phyloP scores from a whole-genome alignment of 2,113 vertebrate genomes.

The Lichenostomus cassidix region DNA sequence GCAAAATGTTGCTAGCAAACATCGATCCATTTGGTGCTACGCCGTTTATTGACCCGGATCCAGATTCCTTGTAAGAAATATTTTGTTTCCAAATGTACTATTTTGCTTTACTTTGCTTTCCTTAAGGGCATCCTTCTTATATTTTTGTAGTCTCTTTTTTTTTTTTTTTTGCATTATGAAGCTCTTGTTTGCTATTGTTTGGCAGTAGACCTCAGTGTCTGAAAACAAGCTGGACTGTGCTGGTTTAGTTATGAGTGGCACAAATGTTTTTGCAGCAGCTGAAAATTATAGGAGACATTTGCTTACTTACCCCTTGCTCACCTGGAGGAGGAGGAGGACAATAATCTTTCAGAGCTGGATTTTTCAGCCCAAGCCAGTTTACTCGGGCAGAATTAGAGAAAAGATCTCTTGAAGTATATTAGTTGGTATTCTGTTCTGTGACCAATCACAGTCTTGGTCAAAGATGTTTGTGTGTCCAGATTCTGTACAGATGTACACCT shows the following conservation, averaged over 20 bases:
- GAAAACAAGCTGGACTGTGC: neutral
- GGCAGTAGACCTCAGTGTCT: neutral
- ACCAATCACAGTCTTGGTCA: neutral
- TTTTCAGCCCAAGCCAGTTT: neutral
- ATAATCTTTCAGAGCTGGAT: neutral
- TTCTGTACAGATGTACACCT: neutral
- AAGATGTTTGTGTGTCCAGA: neutral
- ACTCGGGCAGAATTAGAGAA: neutral
- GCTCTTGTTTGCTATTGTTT: neutral
- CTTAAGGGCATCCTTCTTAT: neutral
- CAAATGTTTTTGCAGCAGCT: neutral
- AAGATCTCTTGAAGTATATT: neutral
- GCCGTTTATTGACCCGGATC: conserved; percentile 94
- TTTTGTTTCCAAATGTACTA: neutral
- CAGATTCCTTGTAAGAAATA: conserved; percentile 90
- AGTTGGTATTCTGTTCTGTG: neutral
- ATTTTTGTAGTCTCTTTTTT: neutral
- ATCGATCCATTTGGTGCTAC: conserved; percentile 96
- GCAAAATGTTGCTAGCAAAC: conserved; percentile 98
- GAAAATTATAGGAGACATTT: neutral
- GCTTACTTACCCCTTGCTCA: neutral
- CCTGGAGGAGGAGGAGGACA: neutral
- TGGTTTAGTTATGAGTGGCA: neutral
- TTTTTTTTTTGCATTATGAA: neutral
- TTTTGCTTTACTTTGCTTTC: neutral